These are phyloP conservation scores for Xyliphius kryptos DNA, from an alignment of 2,113 vertebrate species.

Conservation along the genomic window DNA sequence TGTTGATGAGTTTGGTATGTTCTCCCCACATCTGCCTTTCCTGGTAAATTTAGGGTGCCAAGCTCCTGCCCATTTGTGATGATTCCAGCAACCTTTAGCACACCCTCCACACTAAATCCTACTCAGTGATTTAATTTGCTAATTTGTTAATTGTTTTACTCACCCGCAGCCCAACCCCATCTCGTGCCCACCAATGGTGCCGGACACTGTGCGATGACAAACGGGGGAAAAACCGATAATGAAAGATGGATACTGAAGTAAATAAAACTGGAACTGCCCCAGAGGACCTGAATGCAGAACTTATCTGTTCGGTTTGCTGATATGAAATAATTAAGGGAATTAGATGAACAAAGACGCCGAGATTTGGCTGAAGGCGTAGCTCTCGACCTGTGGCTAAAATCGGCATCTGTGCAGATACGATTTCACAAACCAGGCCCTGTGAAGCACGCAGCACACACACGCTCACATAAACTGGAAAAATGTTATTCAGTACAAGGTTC, in stretches of 20 bases:
- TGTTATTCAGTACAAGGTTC: neutral
- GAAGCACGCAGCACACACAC: conserved; percentile 41
- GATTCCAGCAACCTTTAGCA: conserved; percentile 2
- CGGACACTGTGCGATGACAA: conserved; percentile 41
- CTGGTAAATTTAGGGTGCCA: neutral
- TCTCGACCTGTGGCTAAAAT: conserved; percentile 60
- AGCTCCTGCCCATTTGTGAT: conserved; percentile 6
- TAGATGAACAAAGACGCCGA: conserved; percentile 62
- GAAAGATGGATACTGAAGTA: conserved; percentile 52
- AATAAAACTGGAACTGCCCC: conserved; percentile 54
- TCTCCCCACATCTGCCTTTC: no score
- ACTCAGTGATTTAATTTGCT: conserved; percentile 23
- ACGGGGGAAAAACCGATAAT: conserved; percentile 43
- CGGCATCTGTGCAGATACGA: conserved; percentile 41
- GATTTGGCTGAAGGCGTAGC: conserved; percentile 57
- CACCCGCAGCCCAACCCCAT: conserved; percentile 9
- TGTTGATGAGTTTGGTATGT: no score
- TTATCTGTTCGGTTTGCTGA: conserved; percentile 58
- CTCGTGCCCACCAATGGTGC: conserved; percentile 26
- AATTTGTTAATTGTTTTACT: conserved; percentile 37
- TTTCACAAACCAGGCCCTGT: conserved; percentile 37
- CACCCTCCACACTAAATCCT: conserved; percentile 6
- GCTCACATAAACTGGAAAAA: neutral
- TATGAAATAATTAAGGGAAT: conserved; percentile 68
- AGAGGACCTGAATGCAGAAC: conserved; percentile 46